Percentiles rank a stretch among this genome's conserved stretches.
phyloP scores from a whole-genome alignment of 2,113 vertebrate genomes.

The Notarius quadriscutis region DNA sequence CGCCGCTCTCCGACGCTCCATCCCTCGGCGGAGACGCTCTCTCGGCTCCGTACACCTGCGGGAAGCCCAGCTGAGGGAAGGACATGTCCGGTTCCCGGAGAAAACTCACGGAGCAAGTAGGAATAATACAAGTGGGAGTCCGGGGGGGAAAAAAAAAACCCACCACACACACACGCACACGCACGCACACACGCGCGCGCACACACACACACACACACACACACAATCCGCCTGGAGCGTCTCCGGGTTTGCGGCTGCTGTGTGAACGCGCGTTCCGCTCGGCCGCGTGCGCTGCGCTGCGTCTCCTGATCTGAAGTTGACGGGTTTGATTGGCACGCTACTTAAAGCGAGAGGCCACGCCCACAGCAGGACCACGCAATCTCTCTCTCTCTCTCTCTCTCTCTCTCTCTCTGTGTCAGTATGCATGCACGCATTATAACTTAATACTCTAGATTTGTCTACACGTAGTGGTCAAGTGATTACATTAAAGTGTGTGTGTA shows the following conservation, averaged over 20 bases:
- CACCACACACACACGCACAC: not conserved
- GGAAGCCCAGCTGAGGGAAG: conserved; percentile 93
- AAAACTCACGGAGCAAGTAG: conserved; percentile 24
- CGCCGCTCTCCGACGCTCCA: conserved; percentile 76
- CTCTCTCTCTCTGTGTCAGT: conserved; percentile 34
- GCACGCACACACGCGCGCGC: not conserved
- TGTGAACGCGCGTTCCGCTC: conserved; percentile 38
- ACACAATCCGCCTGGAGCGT: conserved; percentile 12
- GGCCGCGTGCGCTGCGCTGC: conserved; percentile 69
- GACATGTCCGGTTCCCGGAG: conserved; percentile 80
- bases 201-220: not conserved
- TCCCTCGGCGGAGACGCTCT: conserved; percentile 83
- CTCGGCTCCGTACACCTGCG: conserved; percentile 86
- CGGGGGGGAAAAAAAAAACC: not conserved
- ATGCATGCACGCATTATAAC: not conserved
- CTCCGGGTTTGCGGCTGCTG: conserved; percentile 13
- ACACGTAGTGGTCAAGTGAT: not conserved
- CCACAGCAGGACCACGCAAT: conserved; percentile 77
- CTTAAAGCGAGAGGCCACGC: conserved; percentile 85
- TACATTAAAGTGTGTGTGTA: not conserved
- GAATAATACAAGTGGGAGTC: not conserved
- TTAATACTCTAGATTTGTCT: not conserved
- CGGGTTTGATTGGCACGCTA: conserved; percentile 94
- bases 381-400: conserved; percentile 59
- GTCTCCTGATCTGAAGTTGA: conserved; percentile 96